A percentile compares a stretch with the other conserved stretches of the same genome.
phyloP scores from a whole-genome alignment of 2,888 invertebrate species.

The Pachydiplax longipennis region DNA sequence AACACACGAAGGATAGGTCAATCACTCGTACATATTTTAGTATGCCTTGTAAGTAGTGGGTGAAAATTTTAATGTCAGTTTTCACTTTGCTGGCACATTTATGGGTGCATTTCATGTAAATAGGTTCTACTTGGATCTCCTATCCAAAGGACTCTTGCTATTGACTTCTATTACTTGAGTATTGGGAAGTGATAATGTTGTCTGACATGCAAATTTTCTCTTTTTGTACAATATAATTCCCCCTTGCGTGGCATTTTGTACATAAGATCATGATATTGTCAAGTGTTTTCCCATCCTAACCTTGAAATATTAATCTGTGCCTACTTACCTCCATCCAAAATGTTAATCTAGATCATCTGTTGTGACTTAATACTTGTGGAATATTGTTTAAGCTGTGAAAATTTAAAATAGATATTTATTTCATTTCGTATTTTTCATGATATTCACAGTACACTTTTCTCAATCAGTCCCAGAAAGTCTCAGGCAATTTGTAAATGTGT shows the following conservation, averaged over 20 bases:
- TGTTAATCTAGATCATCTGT: constrained; percentile 31
- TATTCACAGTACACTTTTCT: constrained; percentile 30
- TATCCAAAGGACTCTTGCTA: background rate
- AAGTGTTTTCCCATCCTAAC: constrained; percentile 27
- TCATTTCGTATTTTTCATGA: constrained; percentile 23
- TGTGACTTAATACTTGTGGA: constrained; percentile 10
- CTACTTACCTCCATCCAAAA: constrained; percentile 43
- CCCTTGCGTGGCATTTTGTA: constrained; percentile 24
- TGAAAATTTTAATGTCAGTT: constrained; percentile 8
- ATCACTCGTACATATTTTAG: constrained; percentile 38
- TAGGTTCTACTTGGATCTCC: constrained; percentile 4
- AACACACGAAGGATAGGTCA: constrained; percentile 17
- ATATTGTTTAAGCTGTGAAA: constrained; percentile 37
- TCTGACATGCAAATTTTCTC: constrained; percentile 43
- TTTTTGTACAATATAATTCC: constrained; percentile 21
- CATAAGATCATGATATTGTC: constrained; percentile 40
- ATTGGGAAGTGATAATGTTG: constrained; percentile 25
- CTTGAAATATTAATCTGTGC: constrained; percentile 44
- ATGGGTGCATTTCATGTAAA: constrained; percentile 8
- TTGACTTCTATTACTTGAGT: constrained; percentile 13
- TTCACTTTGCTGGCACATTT: constrained; percentile 8
- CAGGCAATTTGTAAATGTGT: constrained; percentile 41
- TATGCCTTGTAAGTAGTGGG: constrained; percentile 26
- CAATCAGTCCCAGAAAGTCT: constrained; percentile 40
- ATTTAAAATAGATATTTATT: background rate